Evolutionary conservation across 2,797 vertebrate species (phyloP).

Genomic region (Eulemur rubriventer): DNA sequence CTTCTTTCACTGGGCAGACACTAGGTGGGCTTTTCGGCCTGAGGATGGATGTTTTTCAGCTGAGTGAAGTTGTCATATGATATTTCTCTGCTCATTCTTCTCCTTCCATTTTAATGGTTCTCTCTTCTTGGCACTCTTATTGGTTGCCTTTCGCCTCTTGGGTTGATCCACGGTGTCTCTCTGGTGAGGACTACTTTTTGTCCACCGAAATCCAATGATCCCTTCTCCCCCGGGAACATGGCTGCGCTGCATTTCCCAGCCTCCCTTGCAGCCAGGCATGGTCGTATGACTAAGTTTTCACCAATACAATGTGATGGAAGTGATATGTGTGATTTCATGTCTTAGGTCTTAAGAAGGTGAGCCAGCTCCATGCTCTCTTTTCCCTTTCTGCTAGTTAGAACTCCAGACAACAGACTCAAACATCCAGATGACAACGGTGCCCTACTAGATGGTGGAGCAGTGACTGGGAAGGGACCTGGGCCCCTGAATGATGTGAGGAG

Average conservation of each 20-base stretch:
- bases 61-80: neutral
- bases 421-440: neutral
- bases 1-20: neutral
- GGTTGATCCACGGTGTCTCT: neutral
- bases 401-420: neutral
- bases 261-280: neutral
- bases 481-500: neutral
- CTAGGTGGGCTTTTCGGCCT: neutral
- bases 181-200: neutral
- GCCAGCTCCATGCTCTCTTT: neutral
- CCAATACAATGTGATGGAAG: neutral
- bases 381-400: neutral
- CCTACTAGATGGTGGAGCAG: neutral
- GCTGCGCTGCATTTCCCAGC: neutral
- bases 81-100: neutral
- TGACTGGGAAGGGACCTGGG: neutral
- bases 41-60: neutral
- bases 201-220: neutral
- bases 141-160: neutral
- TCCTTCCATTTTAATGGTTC: neutral
- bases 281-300: neutral
- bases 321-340: neutral
- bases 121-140: neutral
- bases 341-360: neutral
- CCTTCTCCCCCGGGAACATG: neutral